A percentile compares a stretch with the other conserved stretches of the same genome.
phyloP scores from a whole-genome alignment of 2,113 vertebrate genomes.

The Perccottus glenii region DNA sequence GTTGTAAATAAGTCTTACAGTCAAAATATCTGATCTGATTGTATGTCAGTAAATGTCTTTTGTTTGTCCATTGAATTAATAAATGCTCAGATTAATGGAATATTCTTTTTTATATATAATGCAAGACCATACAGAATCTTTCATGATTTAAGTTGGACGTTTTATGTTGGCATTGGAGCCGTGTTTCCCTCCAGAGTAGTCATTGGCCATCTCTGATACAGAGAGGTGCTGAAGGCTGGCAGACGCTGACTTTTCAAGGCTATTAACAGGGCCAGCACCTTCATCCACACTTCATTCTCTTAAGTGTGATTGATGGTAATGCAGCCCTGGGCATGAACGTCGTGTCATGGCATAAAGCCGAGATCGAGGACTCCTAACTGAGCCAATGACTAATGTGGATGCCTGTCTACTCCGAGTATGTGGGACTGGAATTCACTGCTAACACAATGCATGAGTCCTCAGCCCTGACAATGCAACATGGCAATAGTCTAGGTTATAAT shows the following conservation, averaged over 20 bases:
- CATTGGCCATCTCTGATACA: conserved; percentile 27
- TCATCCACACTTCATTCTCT: conserved; percentile 51
- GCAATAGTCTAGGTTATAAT: conserved; percentile 21
- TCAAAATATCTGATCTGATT: no score
- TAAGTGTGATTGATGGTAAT: conserved; percentile 67
- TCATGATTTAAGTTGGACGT: conserved; percentile 59
- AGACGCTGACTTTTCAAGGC: conserved; percentile 43
- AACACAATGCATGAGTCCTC: conserved; percentile 30
- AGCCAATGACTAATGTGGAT: background rate
- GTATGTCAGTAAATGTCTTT: no score
- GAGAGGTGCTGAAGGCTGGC: conserved; percentile 38
- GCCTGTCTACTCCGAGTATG: conserved; percentile 45
- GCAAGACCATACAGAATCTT: conserved; percentile 53
- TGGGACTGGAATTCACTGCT: conserved; percentile 38
- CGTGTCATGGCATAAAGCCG: conserved; percentile 50
- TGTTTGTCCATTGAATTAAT: no score
- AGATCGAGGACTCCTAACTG: conserved; percentile 48
- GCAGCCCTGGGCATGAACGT: conserved; percentile 39
- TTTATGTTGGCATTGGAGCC: conserved; percentile 19
- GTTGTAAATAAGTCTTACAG: no score
- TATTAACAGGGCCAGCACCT: conserved; percentile 59
- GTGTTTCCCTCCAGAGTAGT: conserved; percentile 21
- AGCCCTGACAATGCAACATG: conserved; percentile 45
- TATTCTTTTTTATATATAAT: no score
- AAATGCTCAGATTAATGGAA: no score